Evolutionary conservation across 2,797 vertebrate genomes (phyloP), one percentile per base, ranked within the genome.

Genomic region (Melanotaenia nigrans): DNA sequence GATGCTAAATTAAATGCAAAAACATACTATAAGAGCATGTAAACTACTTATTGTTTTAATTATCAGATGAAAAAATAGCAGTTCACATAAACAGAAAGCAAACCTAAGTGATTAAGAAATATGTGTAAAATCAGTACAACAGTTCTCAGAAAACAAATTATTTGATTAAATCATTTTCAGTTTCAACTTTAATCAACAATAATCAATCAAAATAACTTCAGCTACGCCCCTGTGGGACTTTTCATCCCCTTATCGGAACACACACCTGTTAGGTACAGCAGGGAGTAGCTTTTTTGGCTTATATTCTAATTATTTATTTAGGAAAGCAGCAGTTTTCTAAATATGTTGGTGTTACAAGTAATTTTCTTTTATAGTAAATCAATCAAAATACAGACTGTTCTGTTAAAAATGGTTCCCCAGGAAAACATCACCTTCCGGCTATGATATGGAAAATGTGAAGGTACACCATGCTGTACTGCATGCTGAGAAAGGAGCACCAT

Each of bases 91-190:
- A 42, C 38, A 42, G 13, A 42, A 42, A 16, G 14, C 40, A 16
- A 14, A 45, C 18, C 5, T 20, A 45, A 45, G 16, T 20, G 42
- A 45, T 16, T 1, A 20, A 45, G 18, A 66, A 4, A 1, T 65
- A 25, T 45, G 0, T 33, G 30, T 6, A 36, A 57, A 42, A 61
- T 54, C 1, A n/a, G 10, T 40, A 9, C 16, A 38, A 64, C 3
- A 57, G 1, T 62, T 9, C 45, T 11, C 20, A 47, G 14, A 42
- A 70, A 49, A 8, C 0, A 32, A 28, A 55, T 55, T 16, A 57
- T 59, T 65, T 61, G 24, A 58, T 72, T 59, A 28, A 47, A 72
- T 71, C 2, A 32, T 2, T 54, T 61, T 56, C 49, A n/a, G 12
- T 12, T 40, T 64, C 20, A 42, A 18, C 16, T 54, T 73, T 9